These are phyloP conservation scores for Periophthalmodon schlosseri DNA, from an alignment of 2,113 vertebrate genomes.

Conservation along the genomic window DNA sequence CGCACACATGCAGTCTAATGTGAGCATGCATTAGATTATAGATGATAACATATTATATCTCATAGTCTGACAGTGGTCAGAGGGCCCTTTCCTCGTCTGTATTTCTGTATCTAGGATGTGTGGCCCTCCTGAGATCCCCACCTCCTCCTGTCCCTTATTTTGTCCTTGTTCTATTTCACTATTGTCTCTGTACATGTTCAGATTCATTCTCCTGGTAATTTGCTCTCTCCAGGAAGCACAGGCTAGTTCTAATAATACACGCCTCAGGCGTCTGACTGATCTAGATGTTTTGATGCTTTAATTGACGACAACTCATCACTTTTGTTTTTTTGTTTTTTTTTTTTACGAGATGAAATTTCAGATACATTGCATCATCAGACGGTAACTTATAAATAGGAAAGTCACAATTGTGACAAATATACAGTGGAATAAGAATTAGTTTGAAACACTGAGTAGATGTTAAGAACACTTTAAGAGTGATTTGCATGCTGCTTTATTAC, in stretches of 20 bases:
- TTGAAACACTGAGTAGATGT: not conserved
- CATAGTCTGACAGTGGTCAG: not conserved
- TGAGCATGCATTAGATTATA: slow-evolving; percentile 3
- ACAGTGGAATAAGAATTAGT: not conserved
- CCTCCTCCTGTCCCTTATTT: slow-evolving; percentile 14
- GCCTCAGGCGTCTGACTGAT: slow-evolving; percentile 23
- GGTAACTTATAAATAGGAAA: slow-evolving; percentile 10
- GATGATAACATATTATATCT: not conserved
- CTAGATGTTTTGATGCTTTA: slow-evolving; percentile 6
- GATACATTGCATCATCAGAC: slow-evolving; percentile 12
- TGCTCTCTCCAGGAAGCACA: slow-evolving; percentile 23
- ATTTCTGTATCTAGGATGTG: slow-evolving; percentile 3
- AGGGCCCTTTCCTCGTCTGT: not conserved
- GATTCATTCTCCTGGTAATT: slow-evolving; percentile 18
- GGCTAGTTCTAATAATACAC: slow-evolving; percentile 15
- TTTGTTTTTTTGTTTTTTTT: not conserved
- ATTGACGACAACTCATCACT: slow-evolving; percentile 30
- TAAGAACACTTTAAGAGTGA: not conserved
- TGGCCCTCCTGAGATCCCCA: not conserved
- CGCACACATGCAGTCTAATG: not conserved
- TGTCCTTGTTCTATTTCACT: slow-evolving; percentile 3
- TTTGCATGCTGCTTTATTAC: not conserved
- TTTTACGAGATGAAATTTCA: slow-evolving; percentile 9
- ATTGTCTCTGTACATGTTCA: slow-evolving; percentile 6
- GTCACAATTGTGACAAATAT: not conserved